Percentiles rank a stretch among this genome's conserved stretches.
These are phyloP conservation scores for Andricus curvator DNA, from an alignment of 2,888 invertebrate genomes.

Conservation along the genomic window DNA sequence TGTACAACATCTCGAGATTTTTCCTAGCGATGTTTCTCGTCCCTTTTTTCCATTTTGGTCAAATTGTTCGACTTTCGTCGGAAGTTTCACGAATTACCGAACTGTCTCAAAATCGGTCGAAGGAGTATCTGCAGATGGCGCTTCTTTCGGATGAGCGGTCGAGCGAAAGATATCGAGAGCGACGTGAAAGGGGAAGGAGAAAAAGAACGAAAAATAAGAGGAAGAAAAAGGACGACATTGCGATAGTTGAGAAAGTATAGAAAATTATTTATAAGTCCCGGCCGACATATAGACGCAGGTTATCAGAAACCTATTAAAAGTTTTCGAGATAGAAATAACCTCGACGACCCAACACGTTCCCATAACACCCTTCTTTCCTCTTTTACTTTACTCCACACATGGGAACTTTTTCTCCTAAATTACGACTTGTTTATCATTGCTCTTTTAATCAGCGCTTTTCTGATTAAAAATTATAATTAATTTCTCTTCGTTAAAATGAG, in stretches of 20 bases:
- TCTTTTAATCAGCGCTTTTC: neutral
- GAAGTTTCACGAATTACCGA: conserved; percentile 29
- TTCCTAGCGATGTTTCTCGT: neutral
- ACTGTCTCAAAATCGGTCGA: conserved; percentile 19
- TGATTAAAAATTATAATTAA: conserved; percentile 7
- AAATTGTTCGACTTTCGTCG: conserved; percentile 7
- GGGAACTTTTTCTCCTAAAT: neutral
- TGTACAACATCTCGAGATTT: conserved; percentile 15
- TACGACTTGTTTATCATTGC: neutral
- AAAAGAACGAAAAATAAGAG: neutral
- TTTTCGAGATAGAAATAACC: conserved; percentile 68
- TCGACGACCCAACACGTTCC: conserved; percentile 58
- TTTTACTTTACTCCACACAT: neutral
- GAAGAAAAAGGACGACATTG: conserved; percentile 2
- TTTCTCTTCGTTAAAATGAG: neutral
- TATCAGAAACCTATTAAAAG: conserved; percentile 72
- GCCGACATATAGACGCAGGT: conserved; percentile 56
- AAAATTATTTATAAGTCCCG: conserved; percentile 67
- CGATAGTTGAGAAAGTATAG: conserved; percentile 44
- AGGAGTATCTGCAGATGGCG: conserved; percentile 13
- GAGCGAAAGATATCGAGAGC: neutral
- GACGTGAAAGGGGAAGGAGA: neutral
- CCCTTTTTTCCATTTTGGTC: conserved; percentile 19
- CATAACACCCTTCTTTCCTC: conserved; percentile 37
- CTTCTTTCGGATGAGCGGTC: neutral